A percentile compares a stretch with the other conserved stretches of the same genome.
These are phyloP conservation scores for Characodon lateralis DNA, from an alignment of 2,797 vertebrate species.

Conservation along the genomic window DNA sequence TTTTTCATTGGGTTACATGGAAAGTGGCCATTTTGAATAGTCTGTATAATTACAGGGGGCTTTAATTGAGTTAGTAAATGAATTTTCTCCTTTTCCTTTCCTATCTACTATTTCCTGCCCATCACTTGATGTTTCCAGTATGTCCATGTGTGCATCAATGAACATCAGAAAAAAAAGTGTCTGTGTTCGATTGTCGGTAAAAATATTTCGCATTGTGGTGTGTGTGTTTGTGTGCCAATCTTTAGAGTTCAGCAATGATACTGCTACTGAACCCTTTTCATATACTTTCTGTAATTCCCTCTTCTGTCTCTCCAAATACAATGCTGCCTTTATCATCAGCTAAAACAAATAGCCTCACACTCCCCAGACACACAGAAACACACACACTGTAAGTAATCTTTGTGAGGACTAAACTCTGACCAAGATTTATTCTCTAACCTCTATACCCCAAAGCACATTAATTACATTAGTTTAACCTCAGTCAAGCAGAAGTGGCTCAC, in stretches of 20 bases:
- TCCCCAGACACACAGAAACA: slow-evolving; percentile 39
- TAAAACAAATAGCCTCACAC: slow-evolving; percentile 65
- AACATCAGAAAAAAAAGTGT: slow-evolving; percentile 10
- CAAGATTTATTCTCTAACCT: slow-evolving; percentile 19
- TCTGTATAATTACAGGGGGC: too few relatives aligned
- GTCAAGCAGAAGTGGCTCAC: not conserved
- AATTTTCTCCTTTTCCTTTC: not conserved
- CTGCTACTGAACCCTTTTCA: slow-evolving; percentile 29
- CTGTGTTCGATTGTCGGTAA: slow-evolving; percentile 8
- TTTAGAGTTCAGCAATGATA: slow-evolving; percentile 28
- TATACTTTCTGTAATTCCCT: slow-evolving; percentile 58
- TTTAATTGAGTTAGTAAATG: too few relatives aligned
- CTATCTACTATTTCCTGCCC: not conserved
- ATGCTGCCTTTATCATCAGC: slow-evolving; percentile 61
- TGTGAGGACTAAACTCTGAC: slow-evolving; percentile 23
- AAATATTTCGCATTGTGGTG: not conserved
- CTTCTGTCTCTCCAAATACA: slow-evolving; percentile 69
- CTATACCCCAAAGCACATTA: slow-evolving; percentile 2
- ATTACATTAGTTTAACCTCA: slow-evolving; percentile 16
- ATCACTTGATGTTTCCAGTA: slow-evolving; percentile 13
- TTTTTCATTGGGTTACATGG: too few relatives aligned
- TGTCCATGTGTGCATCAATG: slow-evolving; percentile 11
- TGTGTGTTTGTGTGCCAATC: slow-evolving; percentile 11
- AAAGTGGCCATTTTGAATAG: too few relatives aligned
- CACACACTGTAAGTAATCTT: slow-evolving; percentile 22